These are phyloP conservation scores for Vicugna pacos DNA, from an alignment of 2,113 vertebrate genomes.

Conservation along the genomic window DNA sequence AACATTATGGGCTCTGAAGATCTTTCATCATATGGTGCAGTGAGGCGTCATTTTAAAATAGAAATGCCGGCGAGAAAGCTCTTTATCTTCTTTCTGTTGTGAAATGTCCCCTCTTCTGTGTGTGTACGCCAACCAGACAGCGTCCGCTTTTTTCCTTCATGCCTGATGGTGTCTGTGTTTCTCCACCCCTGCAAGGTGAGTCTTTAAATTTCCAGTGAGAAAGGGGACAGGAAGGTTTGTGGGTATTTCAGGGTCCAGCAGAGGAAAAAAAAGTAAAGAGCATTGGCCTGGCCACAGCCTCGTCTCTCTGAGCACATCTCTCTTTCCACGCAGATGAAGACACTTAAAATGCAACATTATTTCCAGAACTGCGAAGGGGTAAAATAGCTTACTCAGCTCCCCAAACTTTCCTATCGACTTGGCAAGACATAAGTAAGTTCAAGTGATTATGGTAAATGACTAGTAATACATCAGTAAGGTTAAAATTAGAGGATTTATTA, in stretches of 20 bases:
- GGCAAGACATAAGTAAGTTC: not conserved
- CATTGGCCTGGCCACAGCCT: not conserved
- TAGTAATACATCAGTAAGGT: not conserved
- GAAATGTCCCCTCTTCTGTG: not conserved
- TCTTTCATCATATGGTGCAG: not conserved
- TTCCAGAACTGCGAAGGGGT: not conserved
- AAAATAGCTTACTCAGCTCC: not conserved
- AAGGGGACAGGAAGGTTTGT: not conserved
- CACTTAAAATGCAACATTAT: not conserved
- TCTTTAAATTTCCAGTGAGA: not conserved
- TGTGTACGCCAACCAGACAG: not conserved
- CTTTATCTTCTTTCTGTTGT: slow-evolving; percentile 17
- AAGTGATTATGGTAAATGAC: not conserved
- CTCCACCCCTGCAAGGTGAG: not conserved
- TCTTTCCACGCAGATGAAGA: not conserved
- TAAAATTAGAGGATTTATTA: not conserved
- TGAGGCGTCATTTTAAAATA: slow-evolving; percentile 48
- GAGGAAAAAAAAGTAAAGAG: not conserved
- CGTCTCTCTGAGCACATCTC: not conserved
- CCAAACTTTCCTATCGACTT: not conserved
- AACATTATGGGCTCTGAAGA: slow-evolving; percentile 55
- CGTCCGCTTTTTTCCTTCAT: not conserved
- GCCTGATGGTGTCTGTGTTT: not conserved
- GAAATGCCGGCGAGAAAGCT: slow-evolving; percentile 43
- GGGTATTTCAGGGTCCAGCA: not conserved